Evolutionary conservation across 2,113 vertebrate genomes (phyloP).

Genomic region (Cephalopholis sonnerati): DNA sequence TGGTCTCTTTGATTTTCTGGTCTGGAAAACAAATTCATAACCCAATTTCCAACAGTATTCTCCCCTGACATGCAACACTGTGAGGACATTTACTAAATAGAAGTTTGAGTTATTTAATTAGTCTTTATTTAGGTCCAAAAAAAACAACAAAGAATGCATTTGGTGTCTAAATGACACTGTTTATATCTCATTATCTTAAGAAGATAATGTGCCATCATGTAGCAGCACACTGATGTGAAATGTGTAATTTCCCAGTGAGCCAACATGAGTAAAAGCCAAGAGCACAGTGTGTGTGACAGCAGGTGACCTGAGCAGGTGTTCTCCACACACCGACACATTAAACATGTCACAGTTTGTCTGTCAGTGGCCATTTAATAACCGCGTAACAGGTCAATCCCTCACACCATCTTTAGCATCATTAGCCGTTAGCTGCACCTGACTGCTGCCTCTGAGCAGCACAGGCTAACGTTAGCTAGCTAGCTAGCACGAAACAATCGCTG

Average conservation of each 20-base stretch:
- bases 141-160: too few relatives aligned
- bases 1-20: too few relatives aligned
- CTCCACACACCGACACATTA: neutral
- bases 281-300: constrained; percentile 1
- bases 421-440: constrained; percentile 20
- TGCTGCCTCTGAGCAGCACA: neutral
- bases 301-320: neutral
- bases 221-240: neutral
- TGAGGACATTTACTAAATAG: too few relatives aligned
- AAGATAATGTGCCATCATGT: too few relatives aligned
- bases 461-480: constrained; percentile 22
- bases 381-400: constrained; percentile 5
- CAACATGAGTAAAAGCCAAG: neutral
- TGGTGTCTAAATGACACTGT: too few relatives aligned
- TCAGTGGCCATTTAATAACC: too few relatives aligned
- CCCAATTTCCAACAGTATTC: too few relatives aligned
- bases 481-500: neutral
- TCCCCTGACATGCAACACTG: too few relatives aligned
- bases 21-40: too few relatives aligned
- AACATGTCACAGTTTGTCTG: neutral
- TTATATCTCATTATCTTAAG: too few relatives aligned
- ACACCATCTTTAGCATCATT: neutral
- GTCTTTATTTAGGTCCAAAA: too few relatives aligned
- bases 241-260: neutral
- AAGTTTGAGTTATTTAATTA: too few relatives aligned